Evolutionary conservation across 1,140 invertebrate genomes (phyloP).

Genomic region (Anastatus disparis): DNA sequence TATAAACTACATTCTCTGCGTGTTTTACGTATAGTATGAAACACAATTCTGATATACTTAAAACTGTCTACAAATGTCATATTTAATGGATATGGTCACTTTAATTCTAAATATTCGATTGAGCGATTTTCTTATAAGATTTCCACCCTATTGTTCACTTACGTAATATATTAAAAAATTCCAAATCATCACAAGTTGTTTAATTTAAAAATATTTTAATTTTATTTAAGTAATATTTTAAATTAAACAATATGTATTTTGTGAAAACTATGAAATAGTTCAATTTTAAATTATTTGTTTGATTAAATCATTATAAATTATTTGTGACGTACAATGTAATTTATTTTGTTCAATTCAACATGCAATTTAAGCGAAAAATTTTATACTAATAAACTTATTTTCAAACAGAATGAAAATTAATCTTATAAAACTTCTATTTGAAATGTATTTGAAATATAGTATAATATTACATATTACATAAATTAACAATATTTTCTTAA

Average conservation of each 20-base stretch:
- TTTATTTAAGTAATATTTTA: background rate
- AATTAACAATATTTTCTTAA: background rate
- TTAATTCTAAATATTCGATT: background rate
- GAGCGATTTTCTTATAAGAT: conserved; percentile 6
- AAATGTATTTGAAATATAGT: background rate
- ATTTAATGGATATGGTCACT: background rate
- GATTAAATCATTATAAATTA: conserved; percentile 9
- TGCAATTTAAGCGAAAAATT: background rate
- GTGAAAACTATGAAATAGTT: conserved; percentile 10
- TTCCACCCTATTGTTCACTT: background rate
- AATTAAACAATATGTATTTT: background rate
- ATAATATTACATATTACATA: background rate
- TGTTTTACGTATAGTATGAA: conserved; percentile 9
- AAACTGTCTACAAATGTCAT: background rate
- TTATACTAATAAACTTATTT: no score
- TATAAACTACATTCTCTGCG: background rate
- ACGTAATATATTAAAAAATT: background rate
- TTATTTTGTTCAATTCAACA: background rate
- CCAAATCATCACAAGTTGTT: background rate
- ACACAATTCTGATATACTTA: background rate
- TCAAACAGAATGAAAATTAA: no score
- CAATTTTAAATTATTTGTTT: conserved; percentile 16
- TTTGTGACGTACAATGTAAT: no score
- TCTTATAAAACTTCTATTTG: background rate
- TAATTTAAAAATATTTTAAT: background rate